Base-by-base conservation (phyloP, 2,797 vertebrate genomes). In the Pogonophryne albipinna region DNA sequence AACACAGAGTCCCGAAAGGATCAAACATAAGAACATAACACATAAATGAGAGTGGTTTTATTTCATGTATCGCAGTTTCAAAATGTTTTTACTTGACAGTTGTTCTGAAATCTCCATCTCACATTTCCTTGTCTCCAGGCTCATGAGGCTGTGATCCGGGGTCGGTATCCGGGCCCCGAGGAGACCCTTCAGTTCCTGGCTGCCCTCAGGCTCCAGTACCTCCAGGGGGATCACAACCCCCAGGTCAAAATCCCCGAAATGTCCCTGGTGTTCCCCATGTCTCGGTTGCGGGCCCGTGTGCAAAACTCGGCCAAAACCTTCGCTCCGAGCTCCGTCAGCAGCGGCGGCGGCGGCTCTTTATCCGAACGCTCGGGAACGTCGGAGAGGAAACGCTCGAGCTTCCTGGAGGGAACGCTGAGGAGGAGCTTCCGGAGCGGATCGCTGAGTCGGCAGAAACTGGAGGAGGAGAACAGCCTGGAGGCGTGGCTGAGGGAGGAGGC, bases 171-270 rank as follows among this genome's bases (percentile, higher is more conserved):
- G 0, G 98, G 97, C 64, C 97, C 97, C 0, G 98, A 99, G 85
- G 98, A 99, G 90, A 98, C 96, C 0, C 96, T 99, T 1, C 98
- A 99, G 90, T 96, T 98, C 57, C 94, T 99, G 44, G 97, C 97
- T 0, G 98, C 98, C 38, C 83, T 99, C 80, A 94, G 98, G 10
- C 94, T 99, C 5, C 98, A 99, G 84, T 98, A 98, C 88, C 95
- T 98, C 11, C 95, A 95, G 75, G 95, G 97, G 0, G 97, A 99
- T 76, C 91, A 96, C 76, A 85, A 81, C 12, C 71, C 85, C 19
- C 96, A 95, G 46, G 81, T 88, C 58, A 27, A 61, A 0, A 0
- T 96, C 34, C 97, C 96, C 0, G 96, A 97, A 4, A 92, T 98
- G 66, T 96, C 96, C 53, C 96, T 96, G 62, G 95, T 99, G 31